Conservation (phyloP, 2,113 vertebrate species). For the Silurus meridionalis region DNA sequence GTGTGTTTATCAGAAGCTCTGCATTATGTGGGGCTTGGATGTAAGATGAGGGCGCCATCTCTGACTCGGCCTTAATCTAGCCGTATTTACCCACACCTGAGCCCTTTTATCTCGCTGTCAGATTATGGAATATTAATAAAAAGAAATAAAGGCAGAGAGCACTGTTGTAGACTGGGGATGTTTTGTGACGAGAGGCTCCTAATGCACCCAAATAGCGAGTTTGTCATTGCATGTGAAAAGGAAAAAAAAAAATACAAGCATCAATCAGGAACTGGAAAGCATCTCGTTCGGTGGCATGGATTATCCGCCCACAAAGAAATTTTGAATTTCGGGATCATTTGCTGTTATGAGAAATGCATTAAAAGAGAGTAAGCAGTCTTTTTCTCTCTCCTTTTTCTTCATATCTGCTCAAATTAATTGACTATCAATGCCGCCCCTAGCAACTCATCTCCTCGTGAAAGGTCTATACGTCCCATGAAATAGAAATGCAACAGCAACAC, state of each 20-base stretch:
- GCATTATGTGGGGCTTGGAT: slow-evolving; percentile 62
- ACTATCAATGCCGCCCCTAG: slow-evolving; percentile 51
- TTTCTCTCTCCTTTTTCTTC: slow-evolving; percentile 36
- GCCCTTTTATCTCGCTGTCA: slow-evolving; percentile 57
- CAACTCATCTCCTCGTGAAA: slow-evolving; percentile 19
- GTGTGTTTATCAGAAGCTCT: slow-evolving; percentile 67
- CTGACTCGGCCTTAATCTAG: slow-evolving; percentile 50
- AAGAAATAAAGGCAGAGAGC: slow-evolving; percentile 56
- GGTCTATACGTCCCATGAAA: slow-evolving; percentile 31
- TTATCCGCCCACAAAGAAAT: slow-evolving; percentile 70
- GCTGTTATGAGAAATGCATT: slow-evolving; percentile 50
- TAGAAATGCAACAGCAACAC: slow-evolving; percentile 25
- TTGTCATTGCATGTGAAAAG: slow-evolving; percentile 59
- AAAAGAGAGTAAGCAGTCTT: slow-evolving; percentile 24
- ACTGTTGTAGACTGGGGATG: slow-evolving; percentile 54
- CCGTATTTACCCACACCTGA: slow-evolving; percentile 58
- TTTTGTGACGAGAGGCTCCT: slow-evolving; percentile 58
- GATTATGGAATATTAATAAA: slow-evolving; percentile 68
- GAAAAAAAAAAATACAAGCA: slow-evolving; percentile 45
- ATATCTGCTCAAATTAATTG: slow-evolving; percentile 61
- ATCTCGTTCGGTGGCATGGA: slow-evolving; percentile 59
- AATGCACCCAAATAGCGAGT: slow-evolving; percentile 65
- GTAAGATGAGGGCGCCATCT: slow-evolving; percentile 58
- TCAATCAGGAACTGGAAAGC: slow-evolving; percentile 66
- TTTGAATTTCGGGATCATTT: slow-evolving; percentile 51